These are phyloP conservation scores for Hemiscyllium ocellatum DNA, from an alignment of 2,113 vertebrate species.

Conservation along the genomic window DNA sequence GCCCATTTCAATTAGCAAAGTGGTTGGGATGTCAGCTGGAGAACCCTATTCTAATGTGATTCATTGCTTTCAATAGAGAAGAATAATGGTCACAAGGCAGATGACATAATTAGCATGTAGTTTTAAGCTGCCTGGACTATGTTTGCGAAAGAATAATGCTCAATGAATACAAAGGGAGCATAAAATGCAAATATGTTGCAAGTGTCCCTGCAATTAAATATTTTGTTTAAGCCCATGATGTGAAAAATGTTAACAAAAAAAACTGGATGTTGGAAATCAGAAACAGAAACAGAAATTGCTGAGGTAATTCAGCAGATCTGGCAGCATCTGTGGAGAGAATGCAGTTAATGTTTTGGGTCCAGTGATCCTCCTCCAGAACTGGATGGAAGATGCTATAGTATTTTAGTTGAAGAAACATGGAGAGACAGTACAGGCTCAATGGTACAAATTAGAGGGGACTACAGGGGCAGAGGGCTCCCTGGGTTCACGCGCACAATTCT, in stretches of 20 bases:
- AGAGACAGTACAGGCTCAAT: too few species aligned
- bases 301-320: too few species aligned
- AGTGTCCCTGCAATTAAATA: neutral
- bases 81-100: neutral
- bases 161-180: neutral
- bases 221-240: neutral
- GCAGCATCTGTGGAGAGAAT: too few species aligned
- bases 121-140: neutral
- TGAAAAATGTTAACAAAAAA: neutral
- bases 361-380: too few species aligned
- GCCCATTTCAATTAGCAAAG: neutral
- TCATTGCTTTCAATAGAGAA: neutral
- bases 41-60: neutral
- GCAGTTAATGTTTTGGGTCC: too few species aligned
- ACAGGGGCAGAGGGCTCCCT: too few species aligned
- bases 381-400: too few species aligned
- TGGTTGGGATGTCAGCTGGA: neutral
- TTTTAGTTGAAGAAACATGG: too few species aligned
- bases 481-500: too few species aligned
- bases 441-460: too few species aligned
- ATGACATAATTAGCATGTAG: neutral
- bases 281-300: too few species aligned
- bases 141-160: neutral
- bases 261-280: too few species aligned
- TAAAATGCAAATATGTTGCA: neutral